These are phyloP conservation scores for Grapholita molesta DNA, from an alignment of 1,140 invertebrate species.

Conservation along the genomic window DNA sequence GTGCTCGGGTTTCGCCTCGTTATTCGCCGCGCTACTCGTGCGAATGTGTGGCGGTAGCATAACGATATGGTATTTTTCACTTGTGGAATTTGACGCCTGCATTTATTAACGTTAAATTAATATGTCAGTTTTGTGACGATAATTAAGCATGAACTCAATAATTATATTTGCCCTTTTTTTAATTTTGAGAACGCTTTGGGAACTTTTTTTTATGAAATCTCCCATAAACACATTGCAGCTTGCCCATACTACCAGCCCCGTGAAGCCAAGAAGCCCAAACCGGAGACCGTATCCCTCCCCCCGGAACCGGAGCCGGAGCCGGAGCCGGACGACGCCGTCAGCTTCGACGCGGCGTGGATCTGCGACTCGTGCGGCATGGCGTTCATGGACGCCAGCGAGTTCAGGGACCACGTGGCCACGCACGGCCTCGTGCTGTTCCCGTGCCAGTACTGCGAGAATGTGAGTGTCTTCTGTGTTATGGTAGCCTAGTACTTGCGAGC, in stretches of 20 bases:
- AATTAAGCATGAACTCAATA: too few relatives aligned
- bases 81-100: too few relatives aligned
- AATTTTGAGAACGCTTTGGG: too few relatives aligned
- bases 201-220: too few relatives aligned
- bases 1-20: too few relatives aligned
- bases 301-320: constrained; percentile 7
- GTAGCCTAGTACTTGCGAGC: neutral
- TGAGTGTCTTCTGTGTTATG: constrained; percentile 25
- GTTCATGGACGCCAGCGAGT: constrained; percentile 34
- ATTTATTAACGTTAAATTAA: too few relatives aligned
- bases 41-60: too few relatives aligned
- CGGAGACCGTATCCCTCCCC: constrained; percentile 19
- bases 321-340: neutral
- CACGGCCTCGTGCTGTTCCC: constrained; percentile 47
- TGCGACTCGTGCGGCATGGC: constrained; percentile 58
- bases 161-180: too few relatives aligned
- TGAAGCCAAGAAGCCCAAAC: constrained; percentile 45
- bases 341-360: constrained; percentile 29
- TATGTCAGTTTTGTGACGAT: too few relatives aligned
- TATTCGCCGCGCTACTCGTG: too few relatives aligned
- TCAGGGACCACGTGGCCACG: constrained; percentile 44
- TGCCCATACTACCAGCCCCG: constrained; percentile 67
- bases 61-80: too few relatives aligned
- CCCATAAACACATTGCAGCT: constrained; percentile 33
- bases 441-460: constrained; percentile 53